These are phyloP conservation scores for Zeugodacus cucurbitae DNA, from an alignment of 1,140 invertebrate species.

Conservation along the genomic window DNA sequence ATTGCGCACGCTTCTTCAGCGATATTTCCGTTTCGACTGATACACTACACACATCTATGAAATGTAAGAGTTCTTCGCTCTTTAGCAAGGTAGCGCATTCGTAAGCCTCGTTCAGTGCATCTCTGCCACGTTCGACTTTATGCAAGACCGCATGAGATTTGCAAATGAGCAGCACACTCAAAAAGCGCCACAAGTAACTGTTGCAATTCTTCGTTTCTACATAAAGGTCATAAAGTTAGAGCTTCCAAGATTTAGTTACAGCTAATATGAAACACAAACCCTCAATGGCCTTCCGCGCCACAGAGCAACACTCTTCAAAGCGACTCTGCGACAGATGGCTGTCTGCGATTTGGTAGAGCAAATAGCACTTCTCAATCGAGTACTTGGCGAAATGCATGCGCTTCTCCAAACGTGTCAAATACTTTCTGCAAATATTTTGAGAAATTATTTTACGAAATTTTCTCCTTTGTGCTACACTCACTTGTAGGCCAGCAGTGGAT, in stretches of 20 bases:
- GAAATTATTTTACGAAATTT: not conserved
- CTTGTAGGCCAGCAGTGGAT: constrained; percentile 50
- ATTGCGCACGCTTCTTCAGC: constrained; percentile 49
- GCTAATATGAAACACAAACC: not conserved
- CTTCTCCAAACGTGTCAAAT: constrained; percentile 49
- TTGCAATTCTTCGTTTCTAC: constrained; percentile 49
- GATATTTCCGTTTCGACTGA: constrained; percentile 57
- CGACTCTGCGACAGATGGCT: constrained; percentile 50
- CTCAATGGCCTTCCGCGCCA: constrained; percentile 50
- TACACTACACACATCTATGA: constrained; percentile 57
- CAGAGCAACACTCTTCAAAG: constrained; percentile 51
- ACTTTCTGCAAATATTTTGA: not conserved
- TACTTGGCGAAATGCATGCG: constrained; percentile 53
- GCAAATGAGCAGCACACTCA: constrained; percentile 53
- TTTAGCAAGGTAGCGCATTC: constrained; percentile 50
- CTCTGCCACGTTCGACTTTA: constrained; percentile 53
- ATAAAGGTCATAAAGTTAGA: not conserved
- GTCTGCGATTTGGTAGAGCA: constrained; percentile 58
- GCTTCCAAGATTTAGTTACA: not conserved
- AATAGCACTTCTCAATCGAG: constrained; percentile 56
- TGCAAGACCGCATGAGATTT: constrained; percentile 57
- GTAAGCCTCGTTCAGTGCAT: constrained; percentile 53
- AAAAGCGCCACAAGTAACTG: constrained; percentile 56
- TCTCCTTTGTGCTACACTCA: not conserved
- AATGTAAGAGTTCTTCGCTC: constrained; percentile 49